Percentiles rank a stretch among this genome's conserved stretches.
Evolutionary conservation across 1,140 invertebrate species (phyloP).

Genomic region (Hypothenemus hampei): DNA sequence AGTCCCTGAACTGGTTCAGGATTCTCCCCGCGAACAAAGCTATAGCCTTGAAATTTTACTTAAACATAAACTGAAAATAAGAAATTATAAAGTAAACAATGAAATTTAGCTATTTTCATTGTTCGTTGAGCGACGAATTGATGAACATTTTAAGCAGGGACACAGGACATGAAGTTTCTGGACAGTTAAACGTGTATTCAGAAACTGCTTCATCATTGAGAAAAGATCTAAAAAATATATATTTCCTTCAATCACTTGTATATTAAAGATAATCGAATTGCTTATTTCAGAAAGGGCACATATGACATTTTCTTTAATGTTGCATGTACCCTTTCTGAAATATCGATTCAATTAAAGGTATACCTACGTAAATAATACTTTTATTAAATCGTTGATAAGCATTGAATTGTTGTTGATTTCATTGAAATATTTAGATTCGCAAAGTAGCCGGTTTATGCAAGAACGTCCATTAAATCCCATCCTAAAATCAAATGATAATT

Average conservation of each 20-base stretch:
- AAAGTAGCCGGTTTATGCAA: conserved; percentile 63
- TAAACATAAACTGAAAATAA: too few species aligned
- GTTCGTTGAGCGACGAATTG: conserved; percentile 1
- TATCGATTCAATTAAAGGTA: too few species aligned
- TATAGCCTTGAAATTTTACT: too few species aligned
- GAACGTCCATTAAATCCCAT: conserved; percentile 59
- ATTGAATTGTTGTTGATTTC: conserved; percentile 57
- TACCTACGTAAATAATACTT: conserved; percentile 59
- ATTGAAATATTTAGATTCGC: conserved; percentile 57
- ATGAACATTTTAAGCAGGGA: conserved; percentile 5
- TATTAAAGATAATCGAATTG: neutral
- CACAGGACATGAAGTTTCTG: neutral
- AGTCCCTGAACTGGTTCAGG: too few species aligned
- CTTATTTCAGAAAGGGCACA: too few species aligned
- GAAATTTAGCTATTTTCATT: too few species aligned
- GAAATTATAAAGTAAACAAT: too few species aligned
- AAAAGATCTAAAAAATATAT: neutral
- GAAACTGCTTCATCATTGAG: neutral
- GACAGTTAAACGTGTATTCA: neutral
- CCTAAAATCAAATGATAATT: conserved; percentile 39
- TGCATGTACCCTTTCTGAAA: too few species aligned
- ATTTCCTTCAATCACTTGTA: neutral
- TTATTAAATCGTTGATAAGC: conserved; percentile 61
- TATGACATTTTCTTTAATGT: too few species aligned
- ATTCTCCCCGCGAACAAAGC: too few species aligned